Evolutionary conservation across 2,113 vertebrate species (phyloP), one percentile per base, ranked within the genome.

Genomic region (Todiramphus saurophagus): DNA sequence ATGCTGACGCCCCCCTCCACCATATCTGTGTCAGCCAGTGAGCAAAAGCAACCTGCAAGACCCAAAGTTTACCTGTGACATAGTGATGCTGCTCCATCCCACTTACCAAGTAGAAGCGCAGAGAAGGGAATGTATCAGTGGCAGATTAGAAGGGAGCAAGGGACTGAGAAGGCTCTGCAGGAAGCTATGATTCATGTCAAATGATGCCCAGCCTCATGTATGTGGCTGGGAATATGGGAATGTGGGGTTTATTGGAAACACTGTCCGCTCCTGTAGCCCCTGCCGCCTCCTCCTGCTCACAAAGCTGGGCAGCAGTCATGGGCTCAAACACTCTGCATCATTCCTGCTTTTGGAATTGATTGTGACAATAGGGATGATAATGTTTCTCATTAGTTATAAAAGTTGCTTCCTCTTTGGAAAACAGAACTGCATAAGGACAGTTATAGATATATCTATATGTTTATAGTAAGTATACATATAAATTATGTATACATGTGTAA

Each of bases 231-330:
- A n/a, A n/a, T n/a, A n/a, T n/a, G n/a, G n/a, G n/a, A n/a, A n/a
- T 24, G 11, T 6, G 0, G 58, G 31, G 1, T 6, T 31, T 51
- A 11, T 4, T 35, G 75, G 39, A 44, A 76, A 67, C 80, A n/a
- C 17, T 1, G 0, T 62, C 56, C 1, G 4, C n/a, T 76, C 51
- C 37, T 13, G 11, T 15, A 31, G 48, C 67, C 43, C 31, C 77
- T 23, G 33, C 8, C 53, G 7, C 15, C 27, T 33, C 39, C 4
- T 0, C 19, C 0, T 0, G 56, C 76, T 72, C 0, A 0, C 23
- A 12, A 64, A 51, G 58, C 90, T 5, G 2, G 64, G 55, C 73
- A 53, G 30, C 23, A 31, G 43, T 53, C 59, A 25, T 0, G 0
- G 28, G 3, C 44, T 51, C 30, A 24, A 20, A 66, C 63, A 16